Base-by-base conservation (phyloP, 2,113 vertebrate species). In the Rhynchomys soricoides region DNA sequence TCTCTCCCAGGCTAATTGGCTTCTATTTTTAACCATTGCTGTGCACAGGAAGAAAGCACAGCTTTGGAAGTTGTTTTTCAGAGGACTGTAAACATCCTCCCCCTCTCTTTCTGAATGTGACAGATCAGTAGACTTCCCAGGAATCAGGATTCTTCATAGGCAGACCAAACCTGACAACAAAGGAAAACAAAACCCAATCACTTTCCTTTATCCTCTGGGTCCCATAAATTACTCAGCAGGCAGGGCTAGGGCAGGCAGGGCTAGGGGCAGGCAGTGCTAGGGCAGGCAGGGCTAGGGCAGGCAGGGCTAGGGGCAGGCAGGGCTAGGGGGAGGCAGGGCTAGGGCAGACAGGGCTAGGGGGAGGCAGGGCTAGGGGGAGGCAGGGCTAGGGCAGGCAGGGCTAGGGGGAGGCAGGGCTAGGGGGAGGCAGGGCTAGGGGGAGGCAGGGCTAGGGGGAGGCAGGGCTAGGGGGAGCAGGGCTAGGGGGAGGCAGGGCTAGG, bases 1-100 rank as follows among this genome's bases (percentile, higher is more conserved):
- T 62, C 77, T 75, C 73, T 48, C 59, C 15, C 17, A 15, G 81
- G 71, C 50, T 90, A 62, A 64, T 48, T 86, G 75, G 95, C 70
- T 97, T 94, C 96, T 97, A 82, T 89, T 86, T 95, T 93, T 91
- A 86, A 89, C 86, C 90, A 64, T 74, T 5, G 31, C 77, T 21
- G 43, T 19, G 31, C 21, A 6, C 45, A 40, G n/a, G 68, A 91
- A n/a, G 62, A 45, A 43, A 89, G 90, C 88, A 90, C 40, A 70
- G 71, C 40, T 73, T 50, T 90, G 74, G 78, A 93, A 90, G 52
- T 73, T 64, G 71, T 64, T 83, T 68, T 71, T 34, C 82, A 29
- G 70, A 48, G 40, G 74, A 87, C 66, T 13, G 1, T 89, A 94
- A 92, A 81, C 89, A 48, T 31, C 86, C 91, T 83, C 82, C 52